Evolutionary conservation across 1,140 invertebrate genomes (phyloP).

Genomic region (Lepidurus couesii): DNA sequence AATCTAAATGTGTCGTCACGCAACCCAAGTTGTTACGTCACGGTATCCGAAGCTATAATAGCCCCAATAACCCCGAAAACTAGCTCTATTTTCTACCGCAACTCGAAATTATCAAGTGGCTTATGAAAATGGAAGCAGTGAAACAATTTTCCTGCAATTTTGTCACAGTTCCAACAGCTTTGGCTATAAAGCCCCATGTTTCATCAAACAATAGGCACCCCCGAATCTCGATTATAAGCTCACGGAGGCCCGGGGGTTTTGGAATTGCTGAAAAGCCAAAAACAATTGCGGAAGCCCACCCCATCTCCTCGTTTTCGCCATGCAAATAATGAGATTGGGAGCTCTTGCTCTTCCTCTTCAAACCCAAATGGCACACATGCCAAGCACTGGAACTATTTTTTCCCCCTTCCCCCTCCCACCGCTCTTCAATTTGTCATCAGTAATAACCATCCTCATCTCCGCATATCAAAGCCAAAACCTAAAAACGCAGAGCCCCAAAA

Average conservation of each 20-base stretch:
- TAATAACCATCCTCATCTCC: constrained; percentile 1
- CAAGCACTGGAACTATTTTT: background rate
- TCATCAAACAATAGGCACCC: background rate
- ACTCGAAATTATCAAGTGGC: background rate
- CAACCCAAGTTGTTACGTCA: background rate
- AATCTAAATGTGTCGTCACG: background rate
- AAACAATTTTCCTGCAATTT: background rate
- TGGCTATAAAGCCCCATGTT: background rate
- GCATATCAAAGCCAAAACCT: background rate
- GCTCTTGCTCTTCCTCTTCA: background rate
- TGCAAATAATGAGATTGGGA: constrained; percentile 15
- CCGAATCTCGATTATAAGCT: constrained; percentile 3
- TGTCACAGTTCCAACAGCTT: background rate
- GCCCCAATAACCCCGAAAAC: background rate
- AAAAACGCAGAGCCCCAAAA: background rate
- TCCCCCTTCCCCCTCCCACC: background rate
- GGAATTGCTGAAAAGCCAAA: constrained; percentile 4
- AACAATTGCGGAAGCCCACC: background rate
- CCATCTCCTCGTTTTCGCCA: constrained; percentile 1
- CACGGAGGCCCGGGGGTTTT: background rate
- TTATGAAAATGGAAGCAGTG: background rate
- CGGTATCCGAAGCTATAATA: background rate
- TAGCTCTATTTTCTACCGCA: background rate
- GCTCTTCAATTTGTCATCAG: constrained; percentile 5
- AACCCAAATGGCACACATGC: background rate